Percentiles rank a stretch among this genome's conserved stretches.
These are phyloP conservation scores for Anisognathus igniventris DNA, from an alignment of 2,797 vertebrate genomes.

Conservation along the genomic window DNA sequence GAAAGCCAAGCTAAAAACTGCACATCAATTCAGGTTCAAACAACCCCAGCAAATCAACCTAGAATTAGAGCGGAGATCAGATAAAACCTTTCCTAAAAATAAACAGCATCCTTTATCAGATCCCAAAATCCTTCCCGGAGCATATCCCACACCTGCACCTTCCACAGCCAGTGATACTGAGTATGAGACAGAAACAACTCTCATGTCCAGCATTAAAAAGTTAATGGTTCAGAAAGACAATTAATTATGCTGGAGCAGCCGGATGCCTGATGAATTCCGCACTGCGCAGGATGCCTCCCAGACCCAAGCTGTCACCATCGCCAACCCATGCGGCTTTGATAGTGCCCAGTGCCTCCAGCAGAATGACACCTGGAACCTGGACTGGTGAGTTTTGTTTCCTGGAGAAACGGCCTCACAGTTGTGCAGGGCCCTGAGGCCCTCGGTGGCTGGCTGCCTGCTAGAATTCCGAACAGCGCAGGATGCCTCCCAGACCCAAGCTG, in stretches of 20 bases:
- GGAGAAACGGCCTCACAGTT: no score
- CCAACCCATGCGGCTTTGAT: neutral
- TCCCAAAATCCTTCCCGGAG: neutral
- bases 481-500: no score
- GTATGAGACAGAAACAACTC: neutral
- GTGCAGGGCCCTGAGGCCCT: no score
- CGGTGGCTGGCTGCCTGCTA: accelerated
- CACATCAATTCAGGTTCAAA: neutral
- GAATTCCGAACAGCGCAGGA: no score
- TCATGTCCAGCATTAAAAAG: neutral
- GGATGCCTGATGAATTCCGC: neutral
- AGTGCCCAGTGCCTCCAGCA: no score
- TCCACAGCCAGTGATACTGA: neutral
- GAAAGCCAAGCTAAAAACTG: neutral
- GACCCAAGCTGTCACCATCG: neutral
- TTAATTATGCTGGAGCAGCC: neutral
- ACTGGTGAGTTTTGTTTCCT: no score
- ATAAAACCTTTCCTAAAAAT: neutral
- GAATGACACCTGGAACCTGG: no score
- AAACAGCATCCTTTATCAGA: neutral
- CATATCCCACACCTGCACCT: neutral
- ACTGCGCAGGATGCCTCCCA: neutral
- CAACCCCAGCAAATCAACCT: neutral
- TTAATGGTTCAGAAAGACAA: neutral
- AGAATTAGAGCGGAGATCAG: neutral